Conservation (phyloP, 2,888 invertebrate species). For the Xylophagus ater region DNA sequence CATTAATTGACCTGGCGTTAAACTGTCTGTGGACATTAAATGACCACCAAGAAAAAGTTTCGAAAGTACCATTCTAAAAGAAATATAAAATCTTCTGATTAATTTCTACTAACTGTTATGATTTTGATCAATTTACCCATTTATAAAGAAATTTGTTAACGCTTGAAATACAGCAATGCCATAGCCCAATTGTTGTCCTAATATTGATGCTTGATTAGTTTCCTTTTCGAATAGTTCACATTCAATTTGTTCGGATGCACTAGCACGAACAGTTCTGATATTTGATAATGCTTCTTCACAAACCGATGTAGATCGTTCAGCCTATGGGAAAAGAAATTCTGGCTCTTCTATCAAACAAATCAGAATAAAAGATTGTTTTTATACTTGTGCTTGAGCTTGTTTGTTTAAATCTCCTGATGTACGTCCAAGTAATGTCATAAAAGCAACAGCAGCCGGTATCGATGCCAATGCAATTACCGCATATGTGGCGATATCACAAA, state of each 20-base stretch:
- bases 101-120: no score
- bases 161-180: slow-evolving; percentile 90
- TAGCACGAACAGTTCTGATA: slow-evolving; percentile 85
- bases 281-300: slow-evolving; percentile 91
- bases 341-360: background rate
- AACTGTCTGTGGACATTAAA: slow-evolving; percentile 66
- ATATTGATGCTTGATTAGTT: slow-evolving; percentile 55
- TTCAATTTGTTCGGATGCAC: slow-evolving; percentile 86
- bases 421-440: slow-evolving; percentile 75
- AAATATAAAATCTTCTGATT: no score
- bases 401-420: slow-evolving; percentile 64
- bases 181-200: slow-evolving; percentile 70
- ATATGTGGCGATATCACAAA: slow-evolving; percentile 83
- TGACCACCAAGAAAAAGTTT: slow-evolving; percentile 87
- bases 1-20: slow-evolving; percentile 88
- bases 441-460: slow-evolving; percentile 71
- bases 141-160: slow-evolving; percentile 73
- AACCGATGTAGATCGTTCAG: slow-evolving; percentile 74
- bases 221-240: slow-evolving; percentile 58
- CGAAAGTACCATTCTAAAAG: slow-evolving; percentile 63
- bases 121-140: no score
- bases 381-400: slow-evolving; percentile 72
- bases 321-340: slow-evolving; percentile 38
- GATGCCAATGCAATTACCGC: slow-evolving; percentile 74
- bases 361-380: background rate